A percentile compares a stretch with the other conserved stretches of the same genome.
phyloP scores from a whole-genome alignment of 2,797 vertebrate species.

The Myioborus miniatus region DNA sequence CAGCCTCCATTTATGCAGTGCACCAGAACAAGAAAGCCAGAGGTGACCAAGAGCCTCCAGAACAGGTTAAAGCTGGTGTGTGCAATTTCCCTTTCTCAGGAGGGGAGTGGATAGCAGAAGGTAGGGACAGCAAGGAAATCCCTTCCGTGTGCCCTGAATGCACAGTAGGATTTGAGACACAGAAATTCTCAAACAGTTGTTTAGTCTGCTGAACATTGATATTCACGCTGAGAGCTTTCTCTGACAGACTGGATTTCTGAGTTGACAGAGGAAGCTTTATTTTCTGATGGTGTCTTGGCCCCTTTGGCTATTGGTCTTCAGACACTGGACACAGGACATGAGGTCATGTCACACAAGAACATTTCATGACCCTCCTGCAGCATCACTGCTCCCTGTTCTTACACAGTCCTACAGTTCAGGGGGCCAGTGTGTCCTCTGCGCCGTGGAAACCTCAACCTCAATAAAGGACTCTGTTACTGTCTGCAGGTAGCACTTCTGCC shows the following conservation, averaged over 20 bases:
- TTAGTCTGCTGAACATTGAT: neutral
- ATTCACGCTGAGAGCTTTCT: neutral
- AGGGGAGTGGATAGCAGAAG: neutral
- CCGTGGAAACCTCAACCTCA: neutral
- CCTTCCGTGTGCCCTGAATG: neutral
- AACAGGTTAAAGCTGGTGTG: rapidly evolving
- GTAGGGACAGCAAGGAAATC: neutral
- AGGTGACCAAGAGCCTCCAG: neutral
- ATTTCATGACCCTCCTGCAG: neutral
- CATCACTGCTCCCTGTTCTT: neutral
- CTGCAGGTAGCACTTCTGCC: neutral
- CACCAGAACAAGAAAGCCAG: neutral
- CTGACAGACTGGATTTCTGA: neutral
- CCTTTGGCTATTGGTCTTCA: neutral
- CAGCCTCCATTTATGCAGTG: neutral
- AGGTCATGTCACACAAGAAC: neutral
- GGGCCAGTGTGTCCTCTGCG: neutral
- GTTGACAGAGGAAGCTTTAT: neutral
- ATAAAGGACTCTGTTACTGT: neutral
- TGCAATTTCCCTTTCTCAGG: neutral
- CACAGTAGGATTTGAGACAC: neutral
- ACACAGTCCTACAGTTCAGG: too few species aligned
- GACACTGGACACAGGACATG: neutral
- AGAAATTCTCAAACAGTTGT: neutral
- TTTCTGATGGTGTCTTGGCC: neutral